phyloP scores from a whole-genome alignment of 2,888 invertebrate genomes.

The Podotricha telesiphe region DNA sequence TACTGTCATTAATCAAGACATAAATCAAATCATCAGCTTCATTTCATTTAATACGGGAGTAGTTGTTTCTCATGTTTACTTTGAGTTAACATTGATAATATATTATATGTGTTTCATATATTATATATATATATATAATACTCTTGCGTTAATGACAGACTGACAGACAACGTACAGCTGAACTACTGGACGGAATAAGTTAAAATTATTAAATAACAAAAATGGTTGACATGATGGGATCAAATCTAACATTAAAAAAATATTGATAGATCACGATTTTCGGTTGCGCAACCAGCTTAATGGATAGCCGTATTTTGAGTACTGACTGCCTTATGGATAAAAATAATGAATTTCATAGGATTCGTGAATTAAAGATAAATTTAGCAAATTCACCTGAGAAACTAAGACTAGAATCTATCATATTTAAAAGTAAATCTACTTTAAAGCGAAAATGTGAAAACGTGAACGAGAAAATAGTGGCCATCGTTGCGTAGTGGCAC shows the following conservation, averaged over 20 bases:
- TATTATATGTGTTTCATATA: neutral
- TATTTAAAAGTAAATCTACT: too few relatives aligned
- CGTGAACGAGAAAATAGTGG: too few relatives aligned
- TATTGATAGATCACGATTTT: conserved; percentile 8
- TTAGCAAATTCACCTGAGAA: too few relatives aligned
- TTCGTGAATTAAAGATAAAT: too few relatives aligned
- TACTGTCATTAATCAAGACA: conserved; percentile 21
- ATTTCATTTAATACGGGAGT: conserved; percentile 11
- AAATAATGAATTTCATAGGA: neutral
- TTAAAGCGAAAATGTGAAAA: too few relatives aligned
- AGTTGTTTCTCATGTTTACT: conserved; percentile 8
- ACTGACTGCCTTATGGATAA: neutral
- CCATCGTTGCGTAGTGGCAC: too few relatives aligned
- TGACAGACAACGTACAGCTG: too few relatives aligned
- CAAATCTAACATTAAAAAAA: neutral
- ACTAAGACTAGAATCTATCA: too few relatives aligned
- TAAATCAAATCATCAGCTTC: conserved; percentile 23
- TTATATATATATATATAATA: neutral
- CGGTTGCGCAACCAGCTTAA: neutral
- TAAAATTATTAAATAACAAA: neutral
- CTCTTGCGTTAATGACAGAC: too few relatives aligned
- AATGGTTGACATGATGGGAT: too few relatives aligned
- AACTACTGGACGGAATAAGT: too few relatives aligned
- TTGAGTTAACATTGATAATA: neutral
- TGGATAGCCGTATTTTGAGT: neutral